Evolutionary conservation across 2,888 invertebrate genomes (phyloP), one percentile per base, ranked within the genome.

Genomic region (Agrypnus murinus): DNA sequence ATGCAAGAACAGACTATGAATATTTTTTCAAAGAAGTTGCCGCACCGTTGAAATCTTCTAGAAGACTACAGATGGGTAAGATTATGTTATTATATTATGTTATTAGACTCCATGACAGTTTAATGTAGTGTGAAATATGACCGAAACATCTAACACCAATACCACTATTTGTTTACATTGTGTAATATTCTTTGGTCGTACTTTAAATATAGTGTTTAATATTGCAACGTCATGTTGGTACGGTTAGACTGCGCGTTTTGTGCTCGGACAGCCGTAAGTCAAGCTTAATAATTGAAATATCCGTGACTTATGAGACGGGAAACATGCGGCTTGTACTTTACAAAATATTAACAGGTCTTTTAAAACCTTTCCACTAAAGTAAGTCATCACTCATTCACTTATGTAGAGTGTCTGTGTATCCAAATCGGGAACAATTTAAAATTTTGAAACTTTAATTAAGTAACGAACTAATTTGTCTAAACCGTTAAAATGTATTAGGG

Each of bases 41-140:
- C 73, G 73, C 73, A 67, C 19, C 48, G 36, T 73, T 45, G 36
- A 67, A 45, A 70, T 70, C 31, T 31, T 43, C 36, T 17, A 57
- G 32, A 36, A 38, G 60, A 63, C 65, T 65, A 69, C 38, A 65
- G 75, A 69, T 65, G 69, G 62, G 73, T 73, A 79, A 82, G 83
- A 84, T 84, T 84, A 84, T 82, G 83, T 83, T 84, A 84, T 84
- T 84, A 83, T 84, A 83, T 83, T 83, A 84, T 80, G 80, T 83
- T 84, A 84, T 83, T 83, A 83, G 83, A 78, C 75, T 78, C 78
- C 81, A 79, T 83, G 83, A 84, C 84, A 84, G 83, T 82, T 84
- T 84, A 84, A 84, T 83, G 82, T 83, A 80, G 82, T 84, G 83
- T 84, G 82, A 84, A 84, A 84, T 84, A 84, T 83, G 82, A 79